A percentile compares a stretch with the other conserved stretches of the same genome.
Evolutionary conservation across 2,888 invertebrate genomes (phyloP).

Genomic region (Eulithis prunata): DNA sequence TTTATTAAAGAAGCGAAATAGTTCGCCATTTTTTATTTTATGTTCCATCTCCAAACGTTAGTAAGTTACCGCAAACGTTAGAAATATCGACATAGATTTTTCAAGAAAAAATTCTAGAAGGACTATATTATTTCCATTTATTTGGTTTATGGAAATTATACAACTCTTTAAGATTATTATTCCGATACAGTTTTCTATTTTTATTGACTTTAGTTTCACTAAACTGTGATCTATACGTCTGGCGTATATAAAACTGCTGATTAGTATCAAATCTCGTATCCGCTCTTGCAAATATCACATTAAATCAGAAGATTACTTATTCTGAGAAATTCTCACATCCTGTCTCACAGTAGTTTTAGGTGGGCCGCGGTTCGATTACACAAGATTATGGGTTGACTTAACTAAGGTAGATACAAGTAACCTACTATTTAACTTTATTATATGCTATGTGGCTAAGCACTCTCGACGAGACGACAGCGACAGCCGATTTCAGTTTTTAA

Average conservation of each 20-base stretch:
- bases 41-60: not conserved
- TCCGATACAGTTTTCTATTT: conserved; percentile 9
- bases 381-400: conserved; percentile 44
- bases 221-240: conserved; percentile 1
- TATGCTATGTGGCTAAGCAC: not conserved
- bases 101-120: too few species aligned
- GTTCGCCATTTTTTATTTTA: too few species aligned
- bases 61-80: too few species aligned
- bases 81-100: too few species aligned
- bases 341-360: conserved; percentile 19
- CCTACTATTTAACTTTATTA: not conserved
- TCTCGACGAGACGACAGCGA: not conserved
- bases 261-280: conserved; percentile 20
- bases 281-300: conserved; percentile 23
- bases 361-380: conserved; percentile 42
- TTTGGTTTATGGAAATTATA: not conserved
- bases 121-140: not conserved
- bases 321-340: conserved; percentile 28
- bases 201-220: conserved; percentile 7
- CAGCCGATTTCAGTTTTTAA: not conserved
- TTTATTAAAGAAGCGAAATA: too few species aligned
- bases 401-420: conserved; percentile 30
- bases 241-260: conserved; percentile 8
- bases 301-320: too few species aligned
- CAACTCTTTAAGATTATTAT: not conserved